Evolutionary conservation across 2,797 vertebrate species (phyloP), one percentile per base, ranked within the genome.

Genomic region (Chaetophractus vellerosus): DNA sequence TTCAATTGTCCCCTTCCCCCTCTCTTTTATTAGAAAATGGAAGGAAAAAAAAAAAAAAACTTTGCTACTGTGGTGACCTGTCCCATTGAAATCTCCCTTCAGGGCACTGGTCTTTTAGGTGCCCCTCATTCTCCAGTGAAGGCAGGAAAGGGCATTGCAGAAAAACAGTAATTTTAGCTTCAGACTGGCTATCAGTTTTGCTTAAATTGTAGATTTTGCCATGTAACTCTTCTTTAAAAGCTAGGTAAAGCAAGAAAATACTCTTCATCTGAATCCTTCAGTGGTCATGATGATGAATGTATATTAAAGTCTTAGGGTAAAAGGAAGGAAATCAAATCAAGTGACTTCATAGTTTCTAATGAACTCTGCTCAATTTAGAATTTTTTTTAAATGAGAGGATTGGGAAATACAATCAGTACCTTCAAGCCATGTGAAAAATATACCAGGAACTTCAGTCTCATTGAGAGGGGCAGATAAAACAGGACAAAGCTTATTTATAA

Each of bases 361-460:
- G 71, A 84, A 23, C 92, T 91, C 45, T 81, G 19, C 10, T 69
- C 21, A 33, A 41, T 26, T 68, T 69, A 36, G 63, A 33, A 16
- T 4, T 55, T 26, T 76, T 82, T 33, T 26, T 61, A 38, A 41
- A 66, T 61, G 31, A 38, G 57, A 74, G 79, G 84, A 90, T 64
- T 31, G 38, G 36, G 74, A 92, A 92, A 79, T 81, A 92, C 80
- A 87, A 61, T 36, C n/a, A 93, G 52, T 71, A 92, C 52, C 59
- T 81, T 87, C 61, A 86, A 94, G 41, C n/a, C 28, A 63, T 1
- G n/a, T 78, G 79, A 93, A 91, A 74, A 86, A 69, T 33, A 55
- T 23, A 80, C 55, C 45, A 66, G 59, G 69, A 81, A 8, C 9
- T 2, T 85, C 16, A 68, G 61, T 63, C 10, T 69, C 23, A 48